phyloP scores from a whole-genome alignment of 2,888 invertebrate genomes.

The Phymatocera aterrima region DNA sequence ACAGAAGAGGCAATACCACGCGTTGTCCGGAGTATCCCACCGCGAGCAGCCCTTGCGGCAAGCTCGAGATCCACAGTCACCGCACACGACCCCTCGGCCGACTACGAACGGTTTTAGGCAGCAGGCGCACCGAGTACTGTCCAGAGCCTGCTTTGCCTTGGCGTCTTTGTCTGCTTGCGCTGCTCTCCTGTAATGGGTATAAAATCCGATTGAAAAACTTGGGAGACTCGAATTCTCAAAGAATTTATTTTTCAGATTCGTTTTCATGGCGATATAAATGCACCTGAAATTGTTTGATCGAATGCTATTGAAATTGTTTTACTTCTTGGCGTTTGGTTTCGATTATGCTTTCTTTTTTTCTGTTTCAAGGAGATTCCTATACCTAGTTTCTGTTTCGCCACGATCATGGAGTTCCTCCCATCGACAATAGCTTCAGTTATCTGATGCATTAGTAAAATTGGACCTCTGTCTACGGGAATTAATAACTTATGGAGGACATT shows the following conservation, averaged over 20 bases:
- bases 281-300: too few species aligned
- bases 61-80: slow-evolving; percentile 65
- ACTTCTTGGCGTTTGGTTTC: not conserved
- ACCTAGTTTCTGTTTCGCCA: not conserved
- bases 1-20: slow-evolving; percentile 69
- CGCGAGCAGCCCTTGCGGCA: slow-evolving; percentile 68
- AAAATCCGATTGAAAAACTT: not conserved
- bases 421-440: not conserved
- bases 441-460: not conserved
- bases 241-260: not conserved
- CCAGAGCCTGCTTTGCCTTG: slow-evolving; percentile 47
- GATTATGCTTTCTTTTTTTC: not conserved
- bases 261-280: not conserved
- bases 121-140: slow-evolving; percentile 67
- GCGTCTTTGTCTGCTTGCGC: slow-evolving; percentile 51
- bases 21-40: slow-evolving; percentile 64
- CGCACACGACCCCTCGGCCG: slow-evolving; percentile 64
- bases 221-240: not conserved
- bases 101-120: slow-evolving; percentile 68
- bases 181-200: slow-evolving; percentile 55
- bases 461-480: not conserved
- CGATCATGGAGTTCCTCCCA: not conserved
- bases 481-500: not conserved
- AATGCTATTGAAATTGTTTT: not conserved
- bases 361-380: not conserved